Conservation (phyloP, 2,113 vertebrate species). For the Misgurnus mizolepis region DNA sequence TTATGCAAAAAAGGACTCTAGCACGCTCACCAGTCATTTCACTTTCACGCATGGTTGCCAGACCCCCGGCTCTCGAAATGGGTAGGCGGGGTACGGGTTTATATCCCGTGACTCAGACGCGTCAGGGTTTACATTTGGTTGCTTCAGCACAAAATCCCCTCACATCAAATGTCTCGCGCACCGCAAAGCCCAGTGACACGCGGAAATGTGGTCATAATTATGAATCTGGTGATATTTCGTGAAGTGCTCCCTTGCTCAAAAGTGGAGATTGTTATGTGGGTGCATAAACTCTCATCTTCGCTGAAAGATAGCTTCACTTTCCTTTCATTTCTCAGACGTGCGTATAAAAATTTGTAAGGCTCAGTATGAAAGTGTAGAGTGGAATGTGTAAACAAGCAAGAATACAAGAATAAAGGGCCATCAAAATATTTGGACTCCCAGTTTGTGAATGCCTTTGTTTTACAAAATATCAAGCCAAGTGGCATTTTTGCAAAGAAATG, state of each 20-base stretch:
- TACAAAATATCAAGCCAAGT: too few species aligned
- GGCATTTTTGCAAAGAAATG: too few species aligned
- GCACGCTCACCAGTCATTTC: slow-evolving; percentile 73
- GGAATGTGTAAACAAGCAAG: neutral
- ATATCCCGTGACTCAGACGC: slow-evolving; percentile 27
- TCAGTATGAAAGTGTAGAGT: neutral
- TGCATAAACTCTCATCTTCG: neutral
- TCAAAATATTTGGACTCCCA: too few species aligned
- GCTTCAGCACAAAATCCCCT: slow-evolving; percentile 39
- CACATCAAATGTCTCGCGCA: slow-evolving; percentile 28
- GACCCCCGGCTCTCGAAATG: slow-evolving; percentile 68
- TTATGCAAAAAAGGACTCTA: slow-evolving; percentile 73
- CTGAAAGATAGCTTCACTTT: neutral
- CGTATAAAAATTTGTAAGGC: neutral
- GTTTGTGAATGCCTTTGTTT: too few species aligned
- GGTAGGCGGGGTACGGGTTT: slow-evolving; percentile 49
- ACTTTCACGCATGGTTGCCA: slow-evolving; percentile 78
- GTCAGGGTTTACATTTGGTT: slow-evolving; percentile 41
- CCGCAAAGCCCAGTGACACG: slow-evolving; percentile 29
- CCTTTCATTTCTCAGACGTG: neutral
- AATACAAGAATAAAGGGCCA: too few species aligned
- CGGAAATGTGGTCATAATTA: slow-evolving; percentile 13
- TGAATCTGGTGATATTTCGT: slow-evolving; percentile 21
- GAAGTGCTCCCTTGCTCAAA: slow-evolving; percentile 1
- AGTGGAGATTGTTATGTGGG: slow-evolving; percentile 9